These are phyloP conservation scores for Phataginus tetradactyla DNA, from an alignment of 2,797 vertebrate species.

Conservation along the genomic window DNA sequence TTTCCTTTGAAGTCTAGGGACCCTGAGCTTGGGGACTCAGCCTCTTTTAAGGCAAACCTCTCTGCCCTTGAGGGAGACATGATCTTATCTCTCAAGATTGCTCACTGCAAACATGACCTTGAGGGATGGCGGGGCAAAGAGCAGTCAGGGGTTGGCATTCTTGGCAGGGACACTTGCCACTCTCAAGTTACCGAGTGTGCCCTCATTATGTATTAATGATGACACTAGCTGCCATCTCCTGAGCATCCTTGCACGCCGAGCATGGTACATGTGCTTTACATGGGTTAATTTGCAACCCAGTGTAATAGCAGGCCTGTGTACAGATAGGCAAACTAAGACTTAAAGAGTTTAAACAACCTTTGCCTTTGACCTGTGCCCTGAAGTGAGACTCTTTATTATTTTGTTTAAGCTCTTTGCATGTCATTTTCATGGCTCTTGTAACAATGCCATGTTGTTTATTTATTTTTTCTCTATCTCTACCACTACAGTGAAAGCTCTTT, in stretches of 20 bases:
- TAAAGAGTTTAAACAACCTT: background rate
- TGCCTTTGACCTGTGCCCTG: background rate
- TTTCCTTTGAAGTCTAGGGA: background rate
- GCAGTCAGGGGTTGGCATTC: background rate
- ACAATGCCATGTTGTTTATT: background rate
- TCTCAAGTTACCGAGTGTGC: background rate
- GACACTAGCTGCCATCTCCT: background rate
- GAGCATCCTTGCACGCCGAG: background rate
- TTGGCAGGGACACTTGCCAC: no score
- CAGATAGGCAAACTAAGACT: background rate
- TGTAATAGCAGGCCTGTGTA: background rate
- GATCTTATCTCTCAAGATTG: background rate
- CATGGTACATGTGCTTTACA: rapidly evolving
- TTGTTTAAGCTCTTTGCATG: background rate
- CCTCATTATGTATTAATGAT: background rate
- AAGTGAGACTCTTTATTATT: background rate
- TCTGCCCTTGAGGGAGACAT: background rate
- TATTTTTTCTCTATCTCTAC: background rate
- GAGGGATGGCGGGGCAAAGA: background rate
- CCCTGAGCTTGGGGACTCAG: background rate
- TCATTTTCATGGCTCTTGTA: background rate
- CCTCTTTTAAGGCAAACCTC: background rate
- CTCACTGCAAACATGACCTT: background rate
- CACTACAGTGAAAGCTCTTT: background rate
- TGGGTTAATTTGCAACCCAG: background rate